Conservation (phyloP, 2,797 vertebrate genomes). For the Zalophus californianus region DNA sequence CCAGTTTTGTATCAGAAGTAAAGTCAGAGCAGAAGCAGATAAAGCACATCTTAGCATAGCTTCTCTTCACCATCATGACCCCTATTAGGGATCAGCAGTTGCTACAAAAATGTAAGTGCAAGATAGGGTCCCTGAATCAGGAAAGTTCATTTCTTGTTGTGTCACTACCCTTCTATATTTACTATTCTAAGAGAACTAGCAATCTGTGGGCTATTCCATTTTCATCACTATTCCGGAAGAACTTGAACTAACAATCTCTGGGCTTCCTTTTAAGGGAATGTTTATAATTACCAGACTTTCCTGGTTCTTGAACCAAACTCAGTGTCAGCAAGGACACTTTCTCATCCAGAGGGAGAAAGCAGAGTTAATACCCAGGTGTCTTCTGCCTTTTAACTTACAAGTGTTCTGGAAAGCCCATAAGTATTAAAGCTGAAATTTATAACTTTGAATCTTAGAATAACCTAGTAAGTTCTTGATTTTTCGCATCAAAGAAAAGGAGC, state of each 20-base stretch:
- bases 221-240: conserved; percentile 77
- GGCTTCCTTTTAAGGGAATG: conserved; percentile 78
- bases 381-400: conserved; percentile 40
- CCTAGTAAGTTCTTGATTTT: neutral
- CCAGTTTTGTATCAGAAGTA: neutral
- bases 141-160: conserved; percentile 21
- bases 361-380: conserved; percentile 69
- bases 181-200: conserved; percentile 53
- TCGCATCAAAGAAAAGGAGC: conserved; percentile 47
- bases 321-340: conserved; percentile 52
- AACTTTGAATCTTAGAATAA: conserved; percentile 64
- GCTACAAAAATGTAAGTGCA: neutral
- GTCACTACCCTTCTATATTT: conserved; percentile 50
- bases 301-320: conserved; percentile 69
- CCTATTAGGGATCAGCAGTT: conserved; percentile 42
- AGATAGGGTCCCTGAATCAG: neutral
- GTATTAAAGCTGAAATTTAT: conserved; percentile 67
- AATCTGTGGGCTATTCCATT: conserved; percentile 56
- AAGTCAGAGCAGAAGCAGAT: neutral
- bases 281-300: conserved; percentile 79
- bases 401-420: conserved; percentile 55
- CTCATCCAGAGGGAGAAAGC: conserved; percentile 49
- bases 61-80: neutral
- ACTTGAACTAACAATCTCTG: conserved; percentile 67
- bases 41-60: neutral